These are phyloP conservation scores for Agrenia bidenticulata DNA, from an alignment of 2,888 invertebrate genomes.

Conservation along the genomic window DNA sequence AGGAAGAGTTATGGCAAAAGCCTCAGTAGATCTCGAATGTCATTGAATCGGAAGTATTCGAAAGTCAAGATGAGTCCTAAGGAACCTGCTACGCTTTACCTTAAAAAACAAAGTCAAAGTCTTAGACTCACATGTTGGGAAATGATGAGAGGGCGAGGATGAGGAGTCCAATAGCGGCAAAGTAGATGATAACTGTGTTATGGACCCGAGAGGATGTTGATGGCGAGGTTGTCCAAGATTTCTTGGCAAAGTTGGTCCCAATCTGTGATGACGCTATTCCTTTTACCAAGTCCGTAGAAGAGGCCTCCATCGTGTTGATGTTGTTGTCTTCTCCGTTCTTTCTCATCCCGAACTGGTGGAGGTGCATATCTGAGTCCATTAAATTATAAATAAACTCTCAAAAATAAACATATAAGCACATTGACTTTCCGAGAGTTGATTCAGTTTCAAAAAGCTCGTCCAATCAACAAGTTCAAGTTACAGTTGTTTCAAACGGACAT, in stretches of 20 bases:
- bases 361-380: conserved; percentile 26
- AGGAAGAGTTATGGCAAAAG: too few relatives aligned
- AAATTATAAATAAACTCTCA: conserved; percentile 5
- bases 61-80: too few relatives aligned
- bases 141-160: conserved; percentile 40
- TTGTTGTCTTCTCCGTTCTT: conserved; percentile 16
- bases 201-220: conserved; percentile 30
- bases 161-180: conserved; percentile 34
- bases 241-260: conserved; percentile 31
- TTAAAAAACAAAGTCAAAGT: too few relatives aligned
- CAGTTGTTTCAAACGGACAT: too few relatives aligned
- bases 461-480: too few relatives aligned
- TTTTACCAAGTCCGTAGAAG: conserved; percentile 4
- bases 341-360: conserved; percentile 31
- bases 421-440: neutral
- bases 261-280: neutral
- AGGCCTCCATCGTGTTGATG: neutral
- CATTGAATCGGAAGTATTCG: too few relatives aligned
- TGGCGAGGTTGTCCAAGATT: conserved; percentile 33
- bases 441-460: neutral
- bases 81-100: too few relatives aligned
- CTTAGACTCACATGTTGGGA: conserved; percentile 37
- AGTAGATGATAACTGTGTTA: conserved; percentile 35
- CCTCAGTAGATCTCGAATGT: too few relatives aligned
- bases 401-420: conserved; percentile 5